phyloP scores from a whole-genome alignment of 2,113 vertebrate genomes.

The Melanerpes formicivorus region DNA sequence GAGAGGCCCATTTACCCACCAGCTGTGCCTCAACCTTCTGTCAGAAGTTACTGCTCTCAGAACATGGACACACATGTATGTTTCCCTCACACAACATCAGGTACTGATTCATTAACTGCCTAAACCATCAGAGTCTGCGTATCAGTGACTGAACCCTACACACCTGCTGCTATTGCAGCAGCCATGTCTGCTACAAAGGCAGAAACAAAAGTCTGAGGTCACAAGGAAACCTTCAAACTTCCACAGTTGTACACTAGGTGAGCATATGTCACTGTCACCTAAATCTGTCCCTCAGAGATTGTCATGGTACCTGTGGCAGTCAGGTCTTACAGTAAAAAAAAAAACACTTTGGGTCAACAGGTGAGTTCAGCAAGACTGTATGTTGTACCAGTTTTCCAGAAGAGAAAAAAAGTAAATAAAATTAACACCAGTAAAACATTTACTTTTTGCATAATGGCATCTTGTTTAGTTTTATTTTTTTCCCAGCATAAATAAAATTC shows the following conservation, averaged over 20 bases:
- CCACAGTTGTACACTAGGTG: background rate
- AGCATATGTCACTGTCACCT: background rate
- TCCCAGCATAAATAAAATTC: background rate
- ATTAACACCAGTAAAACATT: background rate
- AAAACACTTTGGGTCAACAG: background rate
- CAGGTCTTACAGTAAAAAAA: background rate
- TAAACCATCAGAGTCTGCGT: background rate
- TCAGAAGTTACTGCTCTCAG: background rate
- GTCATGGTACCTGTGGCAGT: background rate
- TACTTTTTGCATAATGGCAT: background rate
- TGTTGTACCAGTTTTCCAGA: rapidly evolving
- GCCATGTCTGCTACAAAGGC: background rate
- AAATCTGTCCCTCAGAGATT: background rate
- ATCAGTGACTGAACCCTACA: background rate
- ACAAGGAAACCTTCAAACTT: background rate
- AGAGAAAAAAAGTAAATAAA: background rate
- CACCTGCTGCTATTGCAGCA: background rate
- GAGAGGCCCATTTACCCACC: background rate
- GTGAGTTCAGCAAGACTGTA: background rate
- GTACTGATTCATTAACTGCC: background rate
- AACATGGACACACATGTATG: rapidly evolving
- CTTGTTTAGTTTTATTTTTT: background rate
- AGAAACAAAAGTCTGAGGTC: background rate
- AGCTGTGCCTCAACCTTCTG: background rate
- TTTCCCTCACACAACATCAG: background rate